Evolutionary conservation across 1,140 invertebrate genomes (phyloP), one percentile per base, ranked within the genome.

Genomic region (Radopholus similis): DNA sequence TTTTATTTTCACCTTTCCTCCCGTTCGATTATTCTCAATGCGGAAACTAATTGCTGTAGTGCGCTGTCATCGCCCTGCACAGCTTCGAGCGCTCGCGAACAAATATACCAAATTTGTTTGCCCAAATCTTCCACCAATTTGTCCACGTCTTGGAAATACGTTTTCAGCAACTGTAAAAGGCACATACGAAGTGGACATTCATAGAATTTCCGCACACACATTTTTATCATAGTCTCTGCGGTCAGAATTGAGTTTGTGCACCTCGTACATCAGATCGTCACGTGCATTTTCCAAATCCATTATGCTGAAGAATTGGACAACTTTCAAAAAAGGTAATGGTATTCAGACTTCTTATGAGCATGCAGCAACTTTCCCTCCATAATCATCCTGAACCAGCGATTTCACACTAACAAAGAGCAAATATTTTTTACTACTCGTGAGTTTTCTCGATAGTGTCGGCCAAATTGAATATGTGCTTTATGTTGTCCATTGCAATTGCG

Each of bases 381-480:
- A 66, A 98, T 97, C 85, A 90, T 66, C 8, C 54, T 55, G n/a
- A 40, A 55, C 42, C n/a, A 59, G n/a, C 32, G 4, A 26, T 26
- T 4, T 21, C 23, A 58, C 0, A 51, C 34, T 26, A 23, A 37
- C 21, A 38, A 38, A 59, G 37, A 53, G 26, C 30, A 38, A 59
- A 21, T 59, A 3, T 90, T n/a, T n/a, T n/a, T n/a, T n/a, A n/a
- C 13, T 55, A 49, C 57, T 91, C 89, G 77, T 93, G 90, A 0
- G 94, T 96, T 84, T 92, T 93, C 62, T 91, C 89, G 1, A 98
- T 91, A 85, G 91, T 95, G 80, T 95, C 92, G 11, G 92, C 93
- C 0, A 98, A 93, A 49, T 92, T 96, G 76, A 97, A 96, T 64
- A 98, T 95, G 80, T 97, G 93, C 82, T 95, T 97, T 4, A 98